These are phyloP conservation scores for Drosophila pseudotakahashii DNA, from an alignment of 2,888 invertebrate species.

Conservation along the genomic window DNA sequence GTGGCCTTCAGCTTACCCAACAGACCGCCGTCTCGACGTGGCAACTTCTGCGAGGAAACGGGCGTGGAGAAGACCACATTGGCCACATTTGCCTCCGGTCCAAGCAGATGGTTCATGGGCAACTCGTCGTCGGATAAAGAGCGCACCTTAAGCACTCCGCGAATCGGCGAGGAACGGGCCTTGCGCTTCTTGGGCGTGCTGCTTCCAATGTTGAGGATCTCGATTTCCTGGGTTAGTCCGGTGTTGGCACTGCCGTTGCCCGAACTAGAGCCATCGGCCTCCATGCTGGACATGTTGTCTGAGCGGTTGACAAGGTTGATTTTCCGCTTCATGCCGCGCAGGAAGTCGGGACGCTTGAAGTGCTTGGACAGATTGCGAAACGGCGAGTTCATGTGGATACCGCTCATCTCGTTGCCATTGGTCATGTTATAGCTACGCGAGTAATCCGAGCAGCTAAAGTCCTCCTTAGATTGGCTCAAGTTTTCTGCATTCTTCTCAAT, in stretches of 20 bases:
- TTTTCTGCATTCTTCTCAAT: constrained; percentile 81
- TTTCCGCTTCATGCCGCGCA: constrained; percentile 87
- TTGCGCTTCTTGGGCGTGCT: constrained; percentile 89
- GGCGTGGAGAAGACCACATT: constrained; percentile 93
- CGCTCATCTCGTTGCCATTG: constrained; percentile 82
- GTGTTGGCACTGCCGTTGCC: constrained; percentile 88
- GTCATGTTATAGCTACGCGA: constrained; percentile 84
- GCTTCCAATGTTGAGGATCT: constrained; percentile 88
- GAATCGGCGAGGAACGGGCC: constrained; percentile 84
- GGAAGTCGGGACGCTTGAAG: constrained; percentile 83
- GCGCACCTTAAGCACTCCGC: constrained; percentile 87
- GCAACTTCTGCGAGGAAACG: constrained; percentile 87
- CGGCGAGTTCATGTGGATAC: constrained; percentile 82
- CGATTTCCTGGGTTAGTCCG: constrained; percentile 90
- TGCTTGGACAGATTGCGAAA: constrained; percentile 81
- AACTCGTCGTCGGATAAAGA: constrained; percentile 87
- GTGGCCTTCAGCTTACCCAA: constrained; percentile 85
- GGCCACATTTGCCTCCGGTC: constrained; percentile 84
- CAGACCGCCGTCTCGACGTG: constrained; percentile 85
- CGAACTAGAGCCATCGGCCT: constrained; percentile 84
- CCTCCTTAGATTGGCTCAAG: constrained; percentile 81
- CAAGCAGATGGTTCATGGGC: constrained; percentile 85
- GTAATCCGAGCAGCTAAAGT: constrained; percentile 84
- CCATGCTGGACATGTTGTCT: constrained; percentile 77
- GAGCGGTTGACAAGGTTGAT: constrained; percentile 85